Conservation (phyloP, 2,797 vertebrate genomes). For the Enteromius fasciolatus region DNA sequence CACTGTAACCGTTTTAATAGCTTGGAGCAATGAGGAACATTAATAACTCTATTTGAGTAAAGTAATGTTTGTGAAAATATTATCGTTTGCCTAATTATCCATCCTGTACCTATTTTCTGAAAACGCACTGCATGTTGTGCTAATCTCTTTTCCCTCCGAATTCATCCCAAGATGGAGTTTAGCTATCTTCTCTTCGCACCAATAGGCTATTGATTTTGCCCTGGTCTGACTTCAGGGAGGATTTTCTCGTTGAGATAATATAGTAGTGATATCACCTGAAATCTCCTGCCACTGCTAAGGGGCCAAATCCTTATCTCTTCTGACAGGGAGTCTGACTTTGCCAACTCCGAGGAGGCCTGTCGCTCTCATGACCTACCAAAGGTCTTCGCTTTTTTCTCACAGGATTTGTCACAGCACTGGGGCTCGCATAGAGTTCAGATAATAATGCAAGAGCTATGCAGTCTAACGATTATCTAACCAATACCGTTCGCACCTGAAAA, state of each 20-base stretch:
- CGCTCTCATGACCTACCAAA: conserved; percentile 29
- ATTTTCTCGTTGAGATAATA: conserved; percentile 64
- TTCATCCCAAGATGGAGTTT: conserved; percentile 21
- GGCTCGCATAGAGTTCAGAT: conserved; percentile 4
- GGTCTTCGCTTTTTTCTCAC: conserved; percentile 21
- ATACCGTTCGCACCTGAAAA: conserved; percentile 4
- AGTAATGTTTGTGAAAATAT: background rate
- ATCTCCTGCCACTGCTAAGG: conserved; percentile 52
- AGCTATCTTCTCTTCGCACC: conserved; percentile 45
- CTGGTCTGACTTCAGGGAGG: conserved; percentile 51
- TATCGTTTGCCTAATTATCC: background rate
- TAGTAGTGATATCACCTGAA: conserved; percentile 59
- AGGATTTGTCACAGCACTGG: conserved; percentile 13
- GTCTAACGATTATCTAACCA: conserved; percentile 4
- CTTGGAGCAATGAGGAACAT: background rate
- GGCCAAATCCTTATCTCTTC: conserved; percentile 57
- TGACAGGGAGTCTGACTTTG: conserved; percentile 52
- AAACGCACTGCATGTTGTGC: background rate
- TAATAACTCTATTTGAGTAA: background rate
- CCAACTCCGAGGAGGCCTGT: conserved; percentile 43
- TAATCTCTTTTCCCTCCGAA: background rate
- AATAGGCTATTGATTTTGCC: conserved; percentile 60
- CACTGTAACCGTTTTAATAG: background rate
- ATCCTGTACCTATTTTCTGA: background rate
- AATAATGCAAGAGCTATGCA: conserved; percentile 5